These are phyloP conservation scores for Seriola dumerili DNA, from an alignment of 2,113 vertebrate genomes.

Conservation along the genomic window DNA sequence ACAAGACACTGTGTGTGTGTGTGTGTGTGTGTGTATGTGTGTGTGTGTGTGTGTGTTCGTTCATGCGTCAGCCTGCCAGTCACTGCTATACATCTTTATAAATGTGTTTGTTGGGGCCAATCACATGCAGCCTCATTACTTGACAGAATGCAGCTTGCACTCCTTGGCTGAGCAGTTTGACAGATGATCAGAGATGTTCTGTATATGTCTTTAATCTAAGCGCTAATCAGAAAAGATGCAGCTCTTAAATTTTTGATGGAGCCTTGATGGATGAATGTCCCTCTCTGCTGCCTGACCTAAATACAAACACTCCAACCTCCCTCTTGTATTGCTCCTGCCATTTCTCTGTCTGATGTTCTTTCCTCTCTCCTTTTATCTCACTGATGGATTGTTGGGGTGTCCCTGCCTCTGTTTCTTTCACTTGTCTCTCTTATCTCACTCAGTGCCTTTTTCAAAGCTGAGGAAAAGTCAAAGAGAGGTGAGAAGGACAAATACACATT, in stretches of 20 bases:
- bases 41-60: neutral
- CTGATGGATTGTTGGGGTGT: slow-evolving; percentile 5
- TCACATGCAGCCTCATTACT: slow-evolving; percentile 3
- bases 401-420: neutral
- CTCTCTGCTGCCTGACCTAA: slow-evolving; percentile 59
- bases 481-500: slow-evolving; percentile 3
- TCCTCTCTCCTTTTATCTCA: slow-evolving; percentile 46
- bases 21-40: neutral
- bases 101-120: neutral
- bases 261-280: slow-evolving; percentile 52
- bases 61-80: too few species aligned
- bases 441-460: neutral
- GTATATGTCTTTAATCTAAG: slow-evolving; percentile 35
- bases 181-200: slow-evolving; percentile 28
- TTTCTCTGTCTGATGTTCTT: neutral
- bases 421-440: slow-evolving; percentile 9
- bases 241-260: slow-evolving; percentile 53
- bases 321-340: slow-evolving; percentile 1
- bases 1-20: neutral
- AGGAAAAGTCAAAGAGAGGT: neutral
- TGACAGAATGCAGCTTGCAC: neutral
- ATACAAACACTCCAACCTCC: slow-evolving; percentile 21
- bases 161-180: neutral
- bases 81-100: too few species aligned
- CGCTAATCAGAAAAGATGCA: slow-evolving; percentile 38